Base-by-base conservation (phyloP, 2,797 vertebrate genomes). In the Alosa sapidissima region DNA sequence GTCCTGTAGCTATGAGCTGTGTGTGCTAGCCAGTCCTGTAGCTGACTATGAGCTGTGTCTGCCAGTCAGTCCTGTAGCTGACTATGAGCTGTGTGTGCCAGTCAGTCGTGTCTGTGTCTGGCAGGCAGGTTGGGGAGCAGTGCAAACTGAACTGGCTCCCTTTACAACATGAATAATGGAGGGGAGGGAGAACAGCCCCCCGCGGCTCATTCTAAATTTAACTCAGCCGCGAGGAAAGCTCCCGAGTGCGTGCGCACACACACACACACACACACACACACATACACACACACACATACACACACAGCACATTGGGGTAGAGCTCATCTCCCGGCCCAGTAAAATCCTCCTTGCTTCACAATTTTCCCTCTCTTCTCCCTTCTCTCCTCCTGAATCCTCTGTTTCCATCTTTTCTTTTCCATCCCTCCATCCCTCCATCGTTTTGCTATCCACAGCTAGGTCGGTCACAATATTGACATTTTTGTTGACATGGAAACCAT, bases 121-220 rank as follows among this genome's bases (percentile, higher is more conserved):
- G 36, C 9, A 75, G 68, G 36, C 28, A 84, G 86, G 87, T 88
- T 82, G 83, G 81, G 21, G 84, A 87, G 45, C 87, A 84, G 65
- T 89, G 90, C 93, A 75, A 92, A 94, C 90, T 85, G 89, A 94
- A 93, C 92, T 89, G 92, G 92, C 81, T 95, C 92, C 90, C 91
- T 93, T 91, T 93, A 93, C 90, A 84, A 87, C 81, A 90, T 95
- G 88, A 95, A 95, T 95, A 95, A 95, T 94, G 91, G 89, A 94
- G 88, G 82, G 84, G 85, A 86, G 88, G 84, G 82, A 1, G 85
- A 88, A 90, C 87, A 93, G 92, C 93, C 90, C 93, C 91, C 90
- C 90, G 89, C 86, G 81, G 89, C 92, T 82, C 82, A 60, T 86
- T 88, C 87, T 89, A 87, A 87, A 89, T 88, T 84, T 88, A 88